Conservation (phyloP, 30 jellyfish, hydroid and myxozoan species). For the Aurelia coerulea region DNA sequence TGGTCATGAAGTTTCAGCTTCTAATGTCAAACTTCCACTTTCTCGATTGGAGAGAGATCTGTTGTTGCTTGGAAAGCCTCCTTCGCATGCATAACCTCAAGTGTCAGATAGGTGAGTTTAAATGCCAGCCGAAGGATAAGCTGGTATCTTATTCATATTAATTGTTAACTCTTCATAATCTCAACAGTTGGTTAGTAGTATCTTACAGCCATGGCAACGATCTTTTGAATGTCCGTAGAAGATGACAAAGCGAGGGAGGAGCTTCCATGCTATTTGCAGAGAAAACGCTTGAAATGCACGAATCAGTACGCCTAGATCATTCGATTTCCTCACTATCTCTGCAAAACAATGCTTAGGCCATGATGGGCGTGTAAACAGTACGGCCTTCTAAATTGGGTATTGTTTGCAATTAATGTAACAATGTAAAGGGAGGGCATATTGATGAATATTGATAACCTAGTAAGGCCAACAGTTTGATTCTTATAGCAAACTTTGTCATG, state of each 20-base stretch:
- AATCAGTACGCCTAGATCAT: background rate
- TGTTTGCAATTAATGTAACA: constrained; percentile 20
- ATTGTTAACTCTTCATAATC: too few species aligned
- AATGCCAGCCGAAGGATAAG: too few species aligned
- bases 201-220: background rate
- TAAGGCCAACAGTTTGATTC: constrained; percentile 25
- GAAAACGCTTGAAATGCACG: constrained; percentile 6
- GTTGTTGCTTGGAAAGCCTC: too few species aligned
- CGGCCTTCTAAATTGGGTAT: constrained; percentile 10
- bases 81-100: too few species aligned
- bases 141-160: too few species aligned
- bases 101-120: too few species aligned
- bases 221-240: background rate
- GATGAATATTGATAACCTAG: constrained; percentile 62
- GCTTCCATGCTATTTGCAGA: background rate
- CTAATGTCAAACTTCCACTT: too few species aligned
- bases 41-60: too few species aligned
- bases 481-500: constrained; percentile 57
- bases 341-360: constrained; percentile 6
- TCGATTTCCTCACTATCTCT: constrained; percentile 4
- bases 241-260: constrained; percentile 2
- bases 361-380: constrained; percentile 10
- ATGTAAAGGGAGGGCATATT: constrained; percentile 39
- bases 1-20: too few species aligned
- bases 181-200: background rate